phyloP scores from a whole-genome alignment of 2,797 vertebrate species.

The Adelosebastes latens region DNA sequence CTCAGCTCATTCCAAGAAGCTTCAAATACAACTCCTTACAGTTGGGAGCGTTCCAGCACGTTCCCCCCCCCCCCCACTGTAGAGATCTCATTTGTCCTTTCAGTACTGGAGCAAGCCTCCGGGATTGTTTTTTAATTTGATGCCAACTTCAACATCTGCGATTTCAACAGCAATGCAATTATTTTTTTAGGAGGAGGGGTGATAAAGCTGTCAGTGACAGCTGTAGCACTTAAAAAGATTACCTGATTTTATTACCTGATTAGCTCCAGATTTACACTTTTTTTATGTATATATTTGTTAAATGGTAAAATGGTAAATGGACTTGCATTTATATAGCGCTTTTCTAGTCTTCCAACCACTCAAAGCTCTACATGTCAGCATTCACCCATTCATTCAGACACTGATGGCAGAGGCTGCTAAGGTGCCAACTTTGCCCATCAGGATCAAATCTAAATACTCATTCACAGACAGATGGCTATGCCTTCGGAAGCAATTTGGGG shows the following conservation, averaged over 20 bases:
- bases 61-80: not conserved
- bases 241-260: conserved; percentile 10
- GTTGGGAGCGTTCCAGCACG: conserved; percentile 48
- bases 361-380: no score
- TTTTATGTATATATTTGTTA: not conserved
- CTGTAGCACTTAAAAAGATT: conserved; percentile 2
- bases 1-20: conserved; percentile 36
- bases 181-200: conserved; percentile 9
- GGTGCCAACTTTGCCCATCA: no score
- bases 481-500: no score
- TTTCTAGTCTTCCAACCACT: no score
- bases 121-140: conserved; percentile 12
- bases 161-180: conserved; percentile 31
- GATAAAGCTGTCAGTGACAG: conserved; percentile 28
- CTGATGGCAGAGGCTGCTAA: no score
- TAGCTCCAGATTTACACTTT: not conserved
- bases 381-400: no score
- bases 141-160: conserved; percentile 36
- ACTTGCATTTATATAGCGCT: no score
- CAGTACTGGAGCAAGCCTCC: not conserved
- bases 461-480: no score
- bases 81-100: not conserved
- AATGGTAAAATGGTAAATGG: no score
- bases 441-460: no score
- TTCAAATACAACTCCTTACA: conserved; percentile 55